Conservation (phyloP, 2,888 invertebrate genomes). For the Colostygia pectinataria region DNA sequence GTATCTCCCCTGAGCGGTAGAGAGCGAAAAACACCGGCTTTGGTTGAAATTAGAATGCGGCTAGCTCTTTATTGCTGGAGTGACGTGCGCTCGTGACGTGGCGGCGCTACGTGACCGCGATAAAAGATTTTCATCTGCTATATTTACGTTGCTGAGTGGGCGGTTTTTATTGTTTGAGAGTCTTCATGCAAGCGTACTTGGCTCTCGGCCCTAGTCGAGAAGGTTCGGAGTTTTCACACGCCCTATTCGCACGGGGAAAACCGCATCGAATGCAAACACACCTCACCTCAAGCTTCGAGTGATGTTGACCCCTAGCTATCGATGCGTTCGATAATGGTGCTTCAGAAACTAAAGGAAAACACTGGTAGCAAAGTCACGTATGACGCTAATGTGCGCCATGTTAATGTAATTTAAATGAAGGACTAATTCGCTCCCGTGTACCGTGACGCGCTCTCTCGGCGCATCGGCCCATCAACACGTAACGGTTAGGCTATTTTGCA, state of each 20-base stretch:
- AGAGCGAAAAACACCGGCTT: conserved; percentile 72
- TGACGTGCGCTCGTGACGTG: conserved; percentile 80
- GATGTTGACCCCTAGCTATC: conserved; percentile 56
- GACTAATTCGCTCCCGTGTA: conserved; percentile 77
- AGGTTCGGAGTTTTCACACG: conserved; percentile 76
- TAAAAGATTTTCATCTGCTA: conserved; percentile 83
- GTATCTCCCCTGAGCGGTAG: conserved; percentile 55
- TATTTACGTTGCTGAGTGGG: conserved; percentile 81
- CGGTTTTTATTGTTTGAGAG: conserved; percentile 80
- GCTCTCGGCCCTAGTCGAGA: conserved; percentile 43
- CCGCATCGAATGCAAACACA: conserved; percentile 39
- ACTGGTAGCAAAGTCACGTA: conserved; percentile 56
- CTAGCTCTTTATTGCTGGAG: conserved; percentile 74
- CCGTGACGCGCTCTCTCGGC: conserved; percentile 76
- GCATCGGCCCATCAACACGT: conserved; percentile 79
- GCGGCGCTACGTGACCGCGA: conserved; percentile 80
- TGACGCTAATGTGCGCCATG: conserved; percentile 61
- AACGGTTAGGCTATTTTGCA: conserved; percentile 81
- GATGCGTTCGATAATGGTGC: conserved; percentile 58
- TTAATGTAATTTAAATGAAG: conserved; percentile 80
- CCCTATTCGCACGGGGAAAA: conserved; percentile 62
- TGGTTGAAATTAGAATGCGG: conserved; percentile 80
- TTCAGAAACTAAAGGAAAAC: conserved; percentile 49
- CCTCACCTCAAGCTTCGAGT: conserved; percentile 42
- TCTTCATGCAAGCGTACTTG: conserved; percentile 64